Evolutionary conservation across 2,888 invertebrate species (phyloP), one percentile per base, ranked within the genome.

Genomic region (Pilophorus perplexus): DNA sequence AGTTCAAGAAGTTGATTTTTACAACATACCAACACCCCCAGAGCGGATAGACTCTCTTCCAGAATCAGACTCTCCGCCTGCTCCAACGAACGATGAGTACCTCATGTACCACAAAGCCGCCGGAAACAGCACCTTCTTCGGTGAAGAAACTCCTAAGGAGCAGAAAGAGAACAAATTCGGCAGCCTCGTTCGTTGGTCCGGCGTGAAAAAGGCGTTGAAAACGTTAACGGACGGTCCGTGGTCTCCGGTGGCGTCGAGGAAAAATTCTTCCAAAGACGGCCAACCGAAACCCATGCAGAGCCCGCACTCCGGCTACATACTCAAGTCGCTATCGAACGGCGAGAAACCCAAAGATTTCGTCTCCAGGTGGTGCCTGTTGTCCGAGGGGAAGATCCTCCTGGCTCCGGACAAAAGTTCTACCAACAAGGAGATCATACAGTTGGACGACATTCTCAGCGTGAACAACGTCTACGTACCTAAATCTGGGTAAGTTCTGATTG

Each of bases 381-480:
- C 85, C 3, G 87, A 88, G 71, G 84, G 86, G 46, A 86, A 86
- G 74, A 79, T 92, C 25, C 82, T 84, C 71, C 88, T 89, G 74
- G 89, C 86, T 73, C 79, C 84, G 3, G 90, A 91, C 74, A 85
- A 86, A 71, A 84, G 84, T 62, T 85, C 85, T 77, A 82, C 83
- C 37, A 79, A 83, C 20, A 88, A 88, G 74, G 90, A 91, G 77
- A 79, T 83, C 20, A 84, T 90, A 74, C 79, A 83, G 3, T 78
- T 90, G 70, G 85, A 88, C 59, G 81, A 80, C 71, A 80, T 87
- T 60, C 79, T 84, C 66, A 86, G 86, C 69, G 74, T 87, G 68
- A 86, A 87, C 76, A 80, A 85, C 64, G 79, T 86, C 23, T 79
- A 83, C 69, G 83, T 84, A 65, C 76, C 77, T 57, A 80, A 79